Evolutionary conservation across 2,888 invertebrate genomes (phyloP).

Genomic region (Agelastica alni): DNA sequence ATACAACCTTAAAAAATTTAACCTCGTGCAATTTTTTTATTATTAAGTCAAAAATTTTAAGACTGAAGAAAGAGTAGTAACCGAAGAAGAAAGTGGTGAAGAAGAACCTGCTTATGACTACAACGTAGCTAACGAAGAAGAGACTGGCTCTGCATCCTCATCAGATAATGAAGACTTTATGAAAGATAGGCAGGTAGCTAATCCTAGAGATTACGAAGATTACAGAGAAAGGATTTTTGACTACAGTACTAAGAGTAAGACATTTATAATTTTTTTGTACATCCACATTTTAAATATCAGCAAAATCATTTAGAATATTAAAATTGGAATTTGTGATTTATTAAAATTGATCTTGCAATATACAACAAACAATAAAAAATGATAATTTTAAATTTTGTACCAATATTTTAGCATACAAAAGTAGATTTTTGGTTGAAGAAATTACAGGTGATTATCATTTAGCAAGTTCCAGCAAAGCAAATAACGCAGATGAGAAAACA

Average conservation of each 20-base stretch:
- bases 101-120: neutral
- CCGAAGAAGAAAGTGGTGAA: conserved; percentile 23
- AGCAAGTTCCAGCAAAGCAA: conserved; percentile 4
- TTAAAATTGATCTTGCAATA: too few relatives aligned
- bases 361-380: too few relatives aligned
- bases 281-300: too few relatives aligned
- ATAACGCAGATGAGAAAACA: neutral
- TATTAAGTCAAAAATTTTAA: too few relatives aligned
- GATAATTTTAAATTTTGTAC: too few relatives aligned
- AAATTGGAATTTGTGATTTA: too few relatives aligned
- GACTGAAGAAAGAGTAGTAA: conserved; percentile 16
- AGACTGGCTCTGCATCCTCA: conserved; percentile 19
- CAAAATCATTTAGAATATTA: too few relatives aligned
- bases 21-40: too few relatives aligned
- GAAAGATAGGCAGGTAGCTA: conserved; percentile 39
- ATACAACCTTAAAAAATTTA: too few relatives aligned
- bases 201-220: conserved; percentile 40
- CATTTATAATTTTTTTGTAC: too few relatives aligned
- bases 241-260: conserved; percentile 40
- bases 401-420: conserved; percentile 16
- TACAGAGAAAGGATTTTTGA: conserved; percentile 51
- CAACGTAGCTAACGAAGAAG: neutral
- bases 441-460: neutral
- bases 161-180: conserved; percentile 41
- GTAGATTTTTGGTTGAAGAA: conserved; percentile 15